Base-by-base conservation (phyloP, 2,113 vertebrate species). In the Caranx melampygus region DNA sequence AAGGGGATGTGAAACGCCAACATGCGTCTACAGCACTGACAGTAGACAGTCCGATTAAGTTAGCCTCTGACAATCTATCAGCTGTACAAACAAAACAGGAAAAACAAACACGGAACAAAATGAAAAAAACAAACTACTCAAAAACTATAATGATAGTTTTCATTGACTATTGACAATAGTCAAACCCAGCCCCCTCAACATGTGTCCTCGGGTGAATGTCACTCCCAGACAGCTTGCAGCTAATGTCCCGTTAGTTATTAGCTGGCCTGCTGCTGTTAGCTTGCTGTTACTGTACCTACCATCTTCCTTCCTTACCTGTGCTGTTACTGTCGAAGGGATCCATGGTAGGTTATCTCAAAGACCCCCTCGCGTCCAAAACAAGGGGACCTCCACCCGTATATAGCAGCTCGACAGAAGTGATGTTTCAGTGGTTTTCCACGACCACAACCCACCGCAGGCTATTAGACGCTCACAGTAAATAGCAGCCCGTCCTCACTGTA, bases 321-420 rank as follows among this genome's bases (percentile, higher is more conserved):
- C 14, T 88, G 87, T 84, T 90, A 11, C 79, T 88, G 84, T 93
- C 93, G 83, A 94, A 94, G 0, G 91, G 86, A 73, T 94, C 93
- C 93, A 94, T 94, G 18, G 58, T 40, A 0, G 20, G 57, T 3
- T 26, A 12, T 21, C n/a, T 55, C 47, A 6, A 35, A 57, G n/a
- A 4, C 63, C 54, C 63, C 57, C 49, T 74, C 15, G 1, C 49
- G 57, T 61, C 64, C 47, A 51, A 64, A 74, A 79, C 35, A 51
- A 0, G 0, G 0, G 14, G 0, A 61, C 34, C 59, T 18, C 47
- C 4, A 42, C 51, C 6, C 31, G 34, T 61, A 67, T 45, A 40
- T 31, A 55, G 47, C 62, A 26, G 65, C 64, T 68, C 18, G 14
- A 68, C 72, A 18, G 72, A 68, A n/a, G 63, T 49, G 35, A 14